Evolutionary conservation across 2,113 vertebrate species (phyloP).

Genomic region (Hippoglossus stenolepis): DNA sequence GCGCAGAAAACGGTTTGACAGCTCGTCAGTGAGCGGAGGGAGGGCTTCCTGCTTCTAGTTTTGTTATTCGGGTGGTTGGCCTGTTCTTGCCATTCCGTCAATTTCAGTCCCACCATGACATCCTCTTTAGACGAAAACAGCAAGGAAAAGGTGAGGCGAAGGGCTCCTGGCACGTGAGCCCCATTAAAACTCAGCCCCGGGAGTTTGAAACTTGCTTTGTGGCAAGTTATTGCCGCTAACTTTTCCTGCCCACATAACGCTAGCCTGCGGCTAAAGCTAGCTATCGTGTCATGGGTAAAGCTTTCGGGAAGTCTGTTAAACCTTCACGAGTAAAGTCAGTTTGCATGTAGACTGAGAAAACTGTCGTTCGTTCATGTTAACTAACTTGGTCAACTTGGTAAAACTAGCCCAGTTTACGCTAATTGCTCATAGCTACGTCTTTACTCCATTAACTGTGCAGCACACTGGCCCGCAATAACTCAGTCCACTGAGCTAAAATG

Average conservation of each 20-base stretch:
- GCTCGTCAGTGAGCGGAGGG: slow-evolving; percentile 50
- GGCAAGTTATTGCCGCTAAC: slow-evolving; percentile 43
- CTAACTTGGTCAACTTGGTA: not conserved
- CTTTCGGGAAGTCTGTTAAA: too few species aligned
- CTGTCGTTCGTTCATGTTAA: not conserved
- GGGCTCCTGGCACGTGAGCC: not conserved
- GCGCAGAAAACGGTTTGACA: slow-evolving; percentile 68
- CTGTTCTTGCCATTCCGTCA: slow-evolving; percentile 8
- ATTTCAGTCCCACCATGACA: slow-evolving; percentile 71
- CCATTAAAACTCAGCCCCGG: not conserved
- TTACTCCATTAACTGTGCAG: too few species aligned
- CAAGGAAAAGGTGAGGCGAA: slow-evolving; percentile 77
- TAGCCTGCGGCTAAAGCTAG: slow-evolving; percentile 50
- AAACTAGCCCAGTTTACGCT: not conserved
- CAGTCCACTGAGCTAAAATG: too few species aligned
- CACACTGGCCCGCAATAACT: too few species aligned
- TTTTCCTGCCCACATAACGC: slow-evolving; percentile 27
- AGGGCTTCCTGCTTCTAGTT: slow-evolving; percentile 58
- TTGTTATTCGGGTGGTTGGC: slow-evolving; percentile 45
- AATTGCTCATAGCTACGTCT: too few species aligned
- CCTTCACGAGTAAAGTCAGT: not conserved
- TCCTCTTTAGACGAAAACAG: slow-evolving; percentile 73
- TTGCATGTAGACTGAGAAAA: not conserved
- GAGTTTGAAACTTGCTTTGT: slow-evolving; percentile 30
- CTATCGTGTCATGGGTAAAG: not conserved